Evolutionary conservation across 92 coral and sea anemone species (phyloP).

Genomic region (Epizoanthus illoricatus): DNA sequence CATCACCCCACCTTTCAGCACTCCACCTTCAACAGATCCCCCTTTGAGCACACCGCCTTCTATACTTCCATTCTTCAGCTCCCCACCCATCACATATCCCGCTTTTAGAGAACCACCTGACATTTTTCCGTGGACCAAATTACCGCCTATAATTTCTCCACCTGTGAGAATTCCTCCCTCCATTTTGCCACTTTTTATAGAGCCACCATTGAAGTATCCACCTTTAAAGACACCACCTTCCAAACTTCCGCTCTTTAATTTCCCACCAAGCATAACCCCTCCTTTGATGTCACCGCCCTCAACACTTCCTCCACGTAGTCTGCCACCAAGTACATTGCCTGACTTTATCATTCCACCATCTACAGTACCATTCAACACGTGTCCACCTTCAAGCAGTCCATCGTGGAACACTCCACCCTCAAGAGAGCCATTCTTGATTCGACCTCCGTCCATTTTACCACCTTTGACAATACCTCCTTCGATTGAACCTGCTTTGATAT

Average conservation of each 20-base stretch:
- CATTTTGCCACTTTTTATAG: conserved; percentile 76
- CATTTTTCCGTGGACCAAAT: conserved; percentile 70
- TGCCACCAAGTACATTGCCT: conserved; percentile 85
- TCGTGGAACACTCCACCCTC: conserved; percentile 87
- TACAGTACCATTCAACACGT: conserved; percentile 76
- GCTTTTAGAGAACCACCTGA: conserved; percentile 87
- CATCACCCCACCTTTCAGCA: conserved; percentile 95
- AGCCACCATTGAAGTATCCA: conserved; percentile 70
- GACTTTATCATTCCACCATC: conserved; percentile 84
- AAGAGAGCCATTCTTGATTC: conserved; percentile 81
- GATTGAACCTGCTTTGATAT: conserved; percentile 78
- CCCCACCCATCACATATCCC: conserved; percentile 89
- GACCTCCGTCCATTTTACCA: conserved; percentile 89
- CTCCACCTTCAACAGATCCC: conserved; percentile 86
- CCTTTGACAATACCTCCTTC: conserved; percentile 90
- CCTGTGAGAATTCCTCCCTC: conserved; percentile 79
- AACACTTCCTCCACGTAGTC: conserved; percentile 76
- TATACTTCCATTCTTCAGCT: conserved; percentile 85
- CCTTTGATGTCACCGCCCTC: conserved; percentile 82
- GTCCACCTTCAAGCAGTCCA: conserved; percentile 87
- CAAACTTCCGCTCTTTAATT: conserved; percentile 71
- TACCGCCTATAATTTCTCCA: conserved; percentile 81
- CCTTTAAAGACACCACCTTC: conserved; percentile 84
- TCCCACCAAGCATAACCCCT: conserved; percentile 77
- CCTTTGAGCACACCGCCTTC: conserved; percentile 93